phyloP scores from a whole-genome alignment of 2,113 vertebrate genomes.

The Protobothrops mucrosquamatus region DNA sequence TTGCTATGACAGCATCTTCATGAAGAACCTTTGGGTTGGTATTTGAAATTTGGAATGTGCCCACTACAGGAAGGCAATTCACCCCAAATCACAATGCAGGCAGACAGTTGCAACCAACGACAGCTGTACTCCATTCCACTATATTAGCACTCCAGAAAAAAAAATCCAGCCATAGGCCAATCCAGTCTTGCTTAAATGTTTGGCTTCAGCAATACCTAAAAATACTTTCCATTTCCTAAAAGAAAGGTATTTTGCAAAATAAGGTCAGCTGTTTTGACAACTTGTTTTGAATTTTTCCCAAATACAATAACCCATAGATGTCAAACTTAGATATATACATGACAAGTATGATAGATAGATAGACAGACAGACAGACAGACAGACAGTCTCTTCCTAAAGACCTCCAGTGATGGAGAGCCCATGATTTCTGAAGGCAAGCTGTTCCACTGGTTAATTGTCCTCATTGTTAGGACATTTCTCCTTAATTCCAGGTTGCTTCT shows the following conservation, averaged over 20 bases:
- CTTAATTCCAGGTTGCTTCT: too few relatives aligned
- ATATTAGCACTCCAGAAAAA: neutral
- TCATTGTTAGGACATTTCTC: too few relatives aligned
- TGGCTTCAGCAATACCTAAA: neutral
- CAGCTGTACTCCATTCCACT: conserved; percentile 2
- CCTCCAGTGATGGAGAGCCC: too few relatives aligned
- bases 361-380: neutral
- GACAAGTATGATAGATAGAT: neutral
- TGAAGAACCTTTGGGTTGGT: neutral
- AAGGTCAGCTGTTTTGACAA: neutral
- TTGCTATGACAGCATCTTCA: neutral
- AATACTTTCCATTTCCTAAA: neutral
- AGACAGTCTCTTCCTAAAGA: too few relatives aligned
- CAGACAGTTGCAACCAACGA: neutral
- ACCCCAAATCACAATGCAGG: neutral
- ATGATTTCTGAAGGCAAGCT: too few relatives aligned
- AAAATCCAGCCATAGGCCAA: neutral
- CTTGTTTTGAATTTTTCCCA: neutral
- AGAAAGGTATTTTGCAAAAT: neutral
- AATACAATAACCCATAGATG: neutral
- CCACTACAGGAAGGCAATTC: neutral
- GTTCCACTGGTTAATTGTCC: too few relatives aligned
- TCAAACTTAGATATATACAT: neutral
- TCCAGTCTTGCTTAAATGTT: neutral
- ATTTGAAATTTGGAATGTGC: neutral